phyloP scores from a whole-genome alignment of 2,797 vertebrate genomes.

The Pseudochirops corinnae region DNA sequence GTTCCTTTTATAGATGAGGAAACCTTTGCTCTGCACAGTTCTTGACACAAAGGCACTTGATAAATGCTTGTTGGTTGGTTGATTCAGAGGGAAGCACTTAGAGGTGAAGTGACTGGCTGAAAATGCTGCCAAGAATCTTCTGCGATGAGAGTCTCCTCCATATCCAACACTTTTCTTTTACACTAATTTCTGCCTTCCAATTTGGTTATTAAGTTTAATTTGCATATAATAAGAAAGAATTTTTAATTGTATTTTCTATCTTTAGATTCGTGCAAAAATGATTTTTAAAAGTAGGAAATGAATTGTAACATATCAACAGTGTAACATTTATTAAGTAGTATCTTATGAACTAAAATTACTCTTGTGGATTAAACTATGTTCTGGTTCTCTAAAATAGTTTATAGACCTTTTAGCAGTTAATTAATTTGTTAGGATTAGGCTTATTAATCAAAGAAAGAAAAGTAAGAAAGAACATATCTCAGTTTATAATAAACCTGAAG shows the following conservation, averaged over 20 bases:
- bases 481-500: not conserved
- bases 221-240: not conserved
- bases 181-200: not conserved
- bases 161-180: not conserved
- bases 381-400: not conserved
- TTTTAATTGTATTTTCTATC: not conserved
- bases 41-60: not conserved
- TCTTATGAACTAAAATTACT: not conserved
- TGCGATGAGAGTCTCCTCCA: not conserved
- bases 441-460: not conserved
- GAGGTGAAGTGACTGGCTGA: not conserved
- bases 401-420: not conserved
- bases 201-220: not conserved
- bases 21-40: not conserved
- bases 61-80: not conserved
- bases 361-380: not conserved
- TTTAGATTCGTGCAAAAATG: not conserved
- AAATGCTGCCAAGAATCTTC: not conserved
- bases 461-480: not conserved
- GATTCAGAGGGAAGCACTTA: not conserved
- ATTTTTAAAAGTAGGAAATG: not conserved
- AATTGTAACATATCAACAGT: not conserved
- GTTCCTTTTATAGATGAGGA: not conserved
- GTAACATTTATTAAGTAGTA: not conserved
- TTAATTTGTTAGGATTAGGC: not conserved